Evolutionary conservation across 2,888 invertebrate species (phyloP).

Genomic region (Alentia gelatinosa): DNA sequence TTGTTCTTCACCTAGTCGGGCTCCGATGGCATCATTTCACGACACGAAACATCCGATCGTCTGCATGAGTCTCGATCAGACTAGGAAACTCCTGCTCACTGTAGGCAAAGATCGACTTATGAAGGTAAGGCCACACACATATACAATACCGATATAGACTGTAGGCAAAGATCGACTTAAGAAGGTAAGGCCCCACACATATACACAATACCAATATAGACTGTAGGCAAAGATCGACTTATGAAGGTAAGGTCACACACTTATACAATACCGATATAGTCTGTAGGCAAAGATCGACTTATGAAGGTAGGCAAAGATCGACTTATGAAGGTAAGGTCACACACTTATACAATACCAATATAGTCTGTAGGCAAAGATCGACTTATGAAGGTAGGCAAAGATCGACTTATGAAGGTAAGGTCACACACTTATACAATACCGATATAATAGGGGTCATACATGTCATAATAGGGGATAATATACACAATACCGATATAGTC

Average conservation of each 20-base stretch:
- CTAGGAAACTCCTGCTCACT: slow-evolving; percentile 92
- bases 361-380: no score
- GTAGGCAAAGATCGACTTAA: background rate
- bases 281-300: background rate
- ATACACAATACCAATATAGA: background rate
- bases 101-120: slow-evolving; percentile 97
- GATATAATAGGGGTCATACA: no score
- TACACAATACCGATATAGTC: no score
- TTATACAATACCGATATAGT: background rate
- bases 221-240: background rate
- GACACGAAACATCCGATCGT: slow-evolving; percentile 96
- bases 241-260: background rate
- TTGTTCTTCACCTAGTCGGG: slow-evolving; percentile 89
- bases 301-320: no score
- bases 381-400: no score
- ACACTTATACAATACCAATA: no score
- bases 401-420: no score
- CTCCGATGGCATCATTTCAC: slow-evolving; percentile 95
- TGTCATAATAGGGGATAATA: no score
- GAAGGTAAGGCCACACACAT: slow-evolving; percentile 83
- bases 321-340: no score
- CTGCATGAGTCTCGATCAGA: slow-evolving; percentile 93
- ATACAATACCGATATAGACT: background rate
- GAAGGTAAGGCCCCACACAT: background rate
- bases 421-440: no score